Evolutionary conservation across 1,140 invertebrate genomes (phyloP).

Genomic region (Drosophila nebulosa): DNA sequence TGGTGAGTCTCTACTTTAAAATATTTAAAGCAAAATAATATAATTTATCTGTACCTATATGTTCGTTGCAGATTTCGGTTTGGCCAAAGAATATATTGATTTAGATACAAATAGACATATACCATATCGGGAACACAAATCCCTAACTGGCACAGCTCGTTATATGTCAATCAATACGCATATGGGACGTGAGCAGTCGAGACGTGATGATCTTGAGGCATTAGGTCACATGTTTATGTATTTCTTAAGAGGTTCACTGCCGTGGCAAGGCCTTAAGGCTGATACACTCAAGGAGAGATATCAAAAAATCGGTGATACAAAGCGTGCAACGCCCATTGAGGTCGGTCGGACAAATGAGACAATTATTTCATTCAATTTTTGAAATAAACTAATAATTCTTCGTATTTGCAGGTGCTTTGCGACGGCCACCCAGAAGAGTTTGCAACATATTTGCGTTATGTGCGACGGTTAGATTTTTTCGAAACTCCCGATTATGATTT

Average conservation of each 20-base stretch:
- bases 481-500: slow-evolving; percentile 99
- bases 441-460: slow-evolving; percentile 98
- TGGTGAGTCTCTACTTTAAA: slow-evolving; percentile 82
- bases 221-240: slow-evolving; percentile 99
- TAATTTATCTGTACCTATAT: too few relatives aligned
- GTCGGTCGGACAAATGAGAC: slow-evolving; percentile 64
- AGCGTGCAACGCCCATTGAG: slow-evolving; percentile 98
- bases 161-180: slow-evolving; percentile 99
- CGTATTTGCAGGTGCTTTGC: slow-evolving; percentile 87
- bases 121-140: slow-evolving; percentile 99
- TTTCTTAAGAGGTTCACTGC: slow-evolving; percentile 98
- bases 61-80: slow-evolving; percentile 94
- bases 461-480: slow-evolving; percentile 98
- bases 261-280: slow-evolving; percentile 99
- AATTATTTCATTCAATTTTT: too few relatives aligned
- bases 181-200: slow-evolving; percentile 99
- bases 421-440: slow-evolving; percentile 99
- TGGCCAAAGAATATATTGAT: slow-evolving; percentile 99
- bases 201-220: slow-evolving; percentile 99
- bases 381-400: too few relatives aligned
- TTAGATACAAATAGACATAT: slow-evolving; percentile 99
- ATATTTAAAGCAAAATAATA: neutral
- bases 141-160: slow-evolving; percentile 97
- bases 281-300: slow-evolving; percentile 99
- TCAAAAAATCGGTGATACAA: slow-evolving; percentile 99